Conservation (phyloP, 2,113 vertebrate species). For the Corvus moneduloides region DNA sequence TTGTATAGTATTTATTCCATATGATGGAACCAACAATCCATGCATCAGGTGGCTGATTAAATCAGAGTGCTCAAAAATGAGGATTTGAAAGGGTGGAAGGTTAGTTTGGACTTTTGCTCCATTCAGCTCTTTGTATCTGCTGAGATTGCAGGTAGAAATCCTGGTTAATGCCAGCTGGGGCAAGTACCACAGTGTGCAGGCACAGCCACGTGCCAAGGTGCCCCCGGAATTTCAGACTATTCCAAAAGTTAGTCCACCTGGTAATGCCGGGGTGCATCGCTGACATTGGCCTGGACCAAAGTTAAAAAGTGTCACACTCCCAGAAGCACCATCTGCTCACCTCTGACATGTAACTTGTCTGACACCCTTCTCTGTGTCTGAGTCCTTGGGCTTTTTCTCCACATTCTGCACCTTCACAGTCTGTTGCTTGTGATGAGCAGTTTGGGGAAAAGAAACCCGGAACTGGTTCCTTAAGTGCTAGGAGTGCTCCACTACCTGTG, state of each 20-base stretch:
- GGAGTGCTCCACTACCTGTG: not conserved
- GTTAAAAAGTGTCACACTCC: not conserved
- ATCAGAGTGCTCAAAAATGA: not conserved
- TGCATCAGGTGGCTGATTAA: not conserved
- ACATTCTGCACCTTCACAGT: not conserved
- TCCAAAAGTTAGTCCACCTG: not conserved
- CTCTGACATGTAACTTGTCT: not conserved
- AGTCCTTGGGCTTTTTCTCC: not conserved
- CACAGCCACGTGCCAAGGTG: rapidly evolving
- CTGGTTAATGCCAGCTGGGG: not conserved
- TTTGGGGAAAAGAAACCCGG: not conserved
- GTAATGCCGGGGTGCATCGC: rapidly evolving
- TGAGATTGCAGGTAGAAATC: not conserved
- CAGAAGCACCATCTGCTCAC: not conserved
- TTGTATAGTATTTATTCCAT: not conserved
- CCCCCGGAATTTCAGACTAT: not conserved
- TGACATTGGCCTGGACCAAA: not conserved
- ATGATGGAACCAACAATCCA: not conserved
- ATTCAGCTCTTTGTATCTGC: not conserved
- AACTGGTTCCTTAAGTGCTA: not conserved
- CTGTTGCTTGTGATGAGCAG: not conserved
- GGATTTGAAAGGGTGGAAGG: not conserved
- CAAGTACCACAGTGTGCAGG: not conserved
- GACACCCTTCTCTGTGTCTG: rapidly evolving
- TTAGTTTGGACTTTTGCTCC: not conserved